Evolutionary conservation across 2,888 invertebrate species (phyloP).

Genomic region (Drosophila leonis): DNA sequence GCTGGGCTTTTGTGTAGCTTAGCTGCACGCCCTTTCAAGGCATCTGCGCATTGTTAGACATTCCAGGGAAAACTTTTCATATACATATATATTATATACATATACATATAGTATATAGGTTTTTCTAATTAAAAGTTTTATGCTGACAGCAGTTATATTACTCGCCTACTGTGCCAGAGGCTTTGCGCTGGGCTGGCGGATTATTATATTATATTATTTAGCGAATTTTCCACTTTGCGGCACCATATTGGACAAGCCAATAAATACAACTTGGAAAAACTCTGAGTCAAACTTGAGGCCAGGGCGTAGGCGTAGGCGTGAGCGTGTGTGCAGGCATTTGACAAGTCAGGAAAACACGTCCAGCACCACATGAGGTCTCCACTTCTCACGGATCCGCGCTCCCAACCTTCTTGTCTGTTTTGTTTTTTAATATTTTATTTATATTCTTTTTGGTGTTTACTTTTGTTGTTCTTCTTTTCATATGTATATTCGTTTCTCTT

Average conservation of each 20-base stretch:
- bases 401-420: slow-evolving; percentile 20
- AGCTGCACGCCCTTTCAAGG: slow-evolving; percentile 44
- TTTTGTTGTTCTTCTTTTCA: slow-evolving; percentile 16
- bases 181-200: slow-evolving; percentile 12
- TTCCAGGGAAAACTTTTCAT: slow-evolving; percentile 37
- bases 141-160: slow-evolving; percentile 34
- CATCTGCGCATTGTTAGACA: slow-evolving; percentile 38
- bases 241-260: slow-evolving; percentile 42
- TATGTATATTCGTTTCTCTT: slow-evolving; percentile 15
- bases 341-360: slow-evolving; percentile 27
- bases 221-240: slow-evolving; percentile 49
- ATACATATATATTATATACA: background rate
- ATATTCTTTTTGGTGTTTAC: slow-evolving; percentile 4
- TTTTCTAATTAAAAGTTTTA: slow-evolving; percentile 72
- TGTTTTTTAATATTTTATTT: slow-evolving; percentile 7
- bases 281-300: slow-evolving; percentile 6
- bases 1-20: slow-evolving; percentile 53
- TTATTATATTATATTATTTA: slow-evolving; percentile 43
- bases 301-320: background rate
- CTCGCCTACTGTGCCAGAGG: slow-evolving; percentile 30
- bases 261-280: slow-evolving; percentile 42
- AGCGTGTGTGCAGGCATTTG: slow-evolving; percentile 16
- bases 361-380: slow-evolving; percentile 49
- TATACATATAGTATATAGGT: slow-evolving; percentile 15
- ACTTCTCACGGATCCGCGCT: slow-evolving; percentile 25